phyloP scores from a whole-genome alignment of 2,113 vertebrate genomes.

The Xenopus laevis region DNA sequence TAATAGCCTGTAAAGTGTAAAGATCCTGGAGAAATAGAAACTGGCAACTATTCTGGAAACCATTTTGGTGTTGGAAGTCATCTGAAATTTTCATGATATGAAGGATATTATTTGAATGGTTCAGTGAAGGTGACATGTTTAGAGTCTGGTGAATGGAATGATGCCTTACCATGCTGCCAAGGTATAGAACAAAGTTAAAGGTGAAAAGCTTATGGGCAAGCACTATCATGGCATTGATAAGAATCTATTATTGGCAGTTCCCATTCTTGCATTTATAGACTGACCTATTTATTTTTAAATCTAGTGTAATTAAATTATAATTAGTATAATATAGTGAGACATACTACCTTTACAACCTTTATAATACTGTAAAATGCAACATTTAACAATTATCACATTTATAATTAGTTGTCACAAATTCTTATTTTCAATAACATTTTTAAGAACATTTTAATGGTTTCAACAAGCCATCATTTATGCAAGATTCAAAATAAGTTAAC shows the following conservation, averaged over 20 bases:
- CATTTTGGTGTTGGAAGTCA: slow-evolving; percentile 74
- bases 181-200: slow-evolving; percentile 59
- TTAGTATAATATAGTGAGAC: no score
- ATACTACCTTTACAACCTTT: no score
- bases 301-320: no score
- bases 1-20: slow-evolving; percentile 76
- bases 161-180: slow-evolving; percentile 73
- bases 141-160: slow-evolving; percentile 77
- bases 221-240: background rate
- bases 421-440: no score
- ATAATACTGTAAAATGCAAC: no score
- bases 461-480: no score
- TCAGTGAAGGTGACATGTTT: slow-evolving; percentile 65
- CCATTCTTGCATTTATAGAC: background rate
- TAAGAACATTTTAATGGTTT: no score
- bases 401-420: no score
- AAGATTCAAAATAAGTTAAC: no score
- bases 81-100: slow-evolving; percentile 75
- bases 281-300: background rate
- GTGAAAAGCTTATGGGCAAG: background rate
- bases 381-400: no score
- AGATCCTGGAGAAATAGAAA: slow-evolving; percentile 74
- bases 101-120: slow-evolving; percentile 76
- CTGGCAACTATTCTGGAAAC: slow-evolving; percentile 71
- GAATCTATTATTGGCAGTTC: background rate